Base-by-base conservation (phyloP, 2,888 invertebrate species). In the Xestia xanthographa region DNA sequence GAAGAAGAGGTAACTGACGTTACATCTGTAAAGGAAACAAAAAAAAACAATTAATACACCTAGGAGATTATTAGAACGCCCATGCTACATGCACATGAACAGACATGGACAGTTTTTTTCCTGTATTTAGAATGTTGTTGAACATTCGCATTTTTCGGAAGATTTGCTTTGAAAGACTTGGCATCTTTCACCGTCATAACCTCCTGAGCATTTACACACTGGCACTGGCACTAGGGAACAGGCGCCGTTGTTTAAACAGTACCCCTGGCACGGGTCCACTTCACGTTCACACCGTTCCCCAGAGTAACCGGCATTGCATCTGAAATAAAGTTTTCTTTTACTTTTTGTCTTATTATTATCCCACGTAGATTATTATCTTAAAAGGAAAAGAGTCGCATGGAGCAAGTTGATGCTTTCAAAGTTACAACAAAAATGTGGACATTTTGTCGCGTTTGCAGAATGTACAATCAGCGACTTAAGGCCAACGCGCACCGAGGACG, bases 241-340 rank as follows among this genome's bases (percentile, higher is more conserved):
- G 12, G 9, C 12, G 0, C 38, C 22, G 22, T 62, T 8, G 56
- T 56, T 56, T 56, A 56, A 56, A 56, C 60, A 62, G 2, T 62
- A 38, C 11, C 34, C 38, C 12, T 62, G 34, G 20, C 74, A 63
- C 17, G 22, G 14, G 14, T 43, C 92, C 0, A 90, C 87, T 80
- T 97, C 96, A 82, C 97, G 97, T 80, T 97, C 96, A 82, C 97
- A 97, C 63, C 97, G 92, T 0, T 86, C 75, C 2, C 97, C 97
- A 1, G 85, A 88, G 83, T 92, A 96, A 12, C 94, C 94, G 14
- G 81, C 84, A 22, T 89, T 88, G 83, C 97, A 97, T n/a, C 96
- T 95, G 91, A 89, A 62, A 62, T 11, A 38, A 22, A 12, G 5
- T 8, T 12, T 9, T 50, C 22, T 22, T 50, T 22, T 14, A 56